Base-by-base conservation (phyloP, 2,888 invertebrate genomes). In the Thyatira batis region DNA sequence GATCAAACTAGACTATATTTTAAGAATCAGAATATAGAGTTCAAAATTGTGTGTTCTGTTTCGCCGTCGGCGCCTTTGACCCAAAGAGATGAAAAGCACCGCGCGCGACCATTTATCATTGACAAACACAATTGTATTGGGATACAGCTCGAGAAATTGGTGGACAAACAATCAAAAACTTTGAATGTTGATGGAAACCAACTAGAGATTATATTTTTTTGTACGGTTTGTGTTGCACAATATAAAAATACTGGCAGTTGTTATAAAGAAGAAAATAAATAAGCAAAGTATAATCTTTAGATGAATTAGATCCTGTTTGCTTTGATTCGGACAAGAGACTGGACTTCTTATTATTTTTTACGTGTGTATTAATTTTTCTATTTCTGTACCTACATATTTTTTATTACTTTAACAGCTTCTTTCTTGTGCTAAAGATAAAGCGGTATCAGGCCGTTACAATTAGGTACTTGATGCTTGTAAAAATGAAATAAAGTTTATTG, bases 61-160 rank as follows among this genome's bases (percentile, higher is more conserved):
- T 51, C 23, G 51, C 48, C 49, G 77, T 84, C 92, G 92, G 92
- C 81, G 82, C 84, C 85, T 92, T 91, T 91, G 90, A 87, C 76
- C 72, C 71, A 61, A 70, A 60, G 83, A 89, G 92, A 92, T 92
- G 90, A 92, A 91, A 91, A 87, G 88, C 79, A 65, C 91, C 90
- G 91, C 87, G 73, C 82, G 81, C 82, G 78, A 83, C 89, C 90
- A 92, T 92, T 92, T 91, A 92, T 92, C 92, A 92, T 91, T 89
- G 90, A 89, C 91, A 92, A 89, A 90, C 82, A 89, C 91, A 91
- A 89, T 91, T 85, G 91, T 91, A 89, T 89, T 84, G 85, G 84
- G 85, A 87, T 85, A 84, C 77, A 82, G 82, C 80, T 83, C 80
- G 79, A 85, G 83, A 84, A 87, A 89, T 89, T 84, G 86, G 84